Percentiles rank a stretch among this genome's conserved stretches.
Conservation (phyloP, 2,113 vertebrate genomes). For the Hyperopisus bebe region DNA sequence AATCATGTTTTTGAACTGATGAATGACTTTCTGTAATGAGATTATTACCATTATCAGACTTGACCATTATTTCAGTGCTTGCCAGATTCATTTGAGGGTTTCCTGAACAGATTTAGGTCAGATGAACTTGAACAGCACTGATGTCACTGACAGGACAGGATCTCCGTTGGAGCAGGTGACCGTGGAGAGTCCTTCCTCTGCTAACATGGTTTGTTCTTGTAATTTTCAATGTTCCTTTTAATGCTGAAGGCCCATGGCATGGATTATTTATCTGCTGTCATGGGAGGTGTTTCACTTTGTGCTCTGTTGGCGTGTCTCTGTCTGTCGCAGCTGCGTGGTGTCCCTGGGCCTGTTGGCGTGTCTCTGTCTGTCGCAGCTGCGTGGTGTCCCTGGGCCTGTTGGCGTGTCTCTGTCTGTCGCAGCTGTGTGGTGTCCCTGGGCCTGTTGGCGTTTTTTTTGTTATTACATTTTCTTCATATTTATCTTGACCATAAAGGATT, state of each 20-base stretch:
- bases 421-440: neutral
- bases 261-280: neutral
- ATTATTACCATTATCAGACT: too few species aligned
- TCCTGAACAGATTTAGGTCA: neutral
- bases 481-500: neutral
- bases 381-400: neutral
- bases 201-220: constrained; percentile 1
- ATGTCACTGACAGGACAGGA: neutral
- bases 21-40: constrained; percentile 20
- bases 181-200: neutral
- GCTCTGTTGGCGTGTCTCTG: neutral
- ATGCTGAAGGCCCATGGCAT: neutral
- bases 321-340: neutral
- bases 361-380: neutral
- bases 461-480: neutral
- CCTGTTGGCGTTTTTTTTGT: neutral
- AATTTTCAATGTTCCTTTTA: neutral
- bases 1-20: neutral
- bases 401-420: neutral
- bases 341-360: neutral
- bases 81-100: constrained; percentile 8
- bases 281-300: neutral
- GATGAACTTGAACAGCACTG: neutral
- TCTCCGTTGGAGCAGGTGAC: neutral
- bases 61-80: neutral